Evolutionary conservation across 92 coral and sea anemone genomes (phyloP), one percentile per base, ranked within the genome.

Genomic region (Galaxea fascicularis): DNA sequence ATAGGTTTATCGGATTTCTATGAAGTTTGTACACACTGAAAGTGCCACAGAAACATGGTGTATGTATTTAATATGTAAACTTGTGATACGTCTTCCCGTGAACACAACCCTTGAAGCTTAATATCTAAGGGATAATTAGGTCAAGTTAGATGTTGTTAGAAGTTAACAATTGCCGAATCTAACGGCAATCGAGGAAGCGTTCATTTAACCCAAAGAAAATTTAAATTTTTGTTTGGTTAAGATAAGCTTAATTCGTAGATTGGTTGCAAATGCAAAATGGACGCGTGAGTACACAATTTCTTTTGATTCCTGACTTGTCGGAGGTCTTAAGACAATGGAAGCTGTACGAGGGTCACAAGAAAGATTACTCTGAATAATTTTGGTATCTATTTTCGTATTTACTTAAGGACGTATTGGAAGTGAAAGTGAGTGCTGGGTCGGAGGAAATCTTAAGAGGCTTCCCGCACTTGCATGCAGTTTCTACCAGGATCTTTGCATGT

Each of bases 1-100:
- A 71, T 58, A n/a, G 73, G 82, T 67, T 87, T 79, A 68, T 86
- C 88, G 87, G 94, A 88, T 86, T 91, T 88, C 92, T 82, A 53
- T 71, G 63, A 70, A 79, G 89, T 89, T 73, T 84, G 81, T 72
- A 85, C 78, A 78, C 44, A 56, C 39, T 35, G 52, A 24, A 69
- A 31, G 77, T 69, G 58, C 67, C 46, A 39, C 47, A 0, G 17
- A 30, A 54, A 54, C 4, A 20, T 58, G 78, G 78, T 82, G 35
- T 58, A 4, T 56, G 44, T 30, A 17, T 56, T 52, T 57, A n/a
- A 27, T 53, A 53, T 26, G 54, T 16, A 35, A 29, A 35, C 6
- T 41, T 51, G 17, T 8, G 45, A 11, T 5, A 71, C 27, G 17
- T 65, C 41, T 25, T 30, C 41, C 24, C 24, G 28, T 74, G 30